A percentile compares a stretch with the other conserved stretches of the same genome.
Evolutionary conservation across 2,797 vertebrate species (phyloP).

Genomic region (Enteromius argenteus): DNA sequence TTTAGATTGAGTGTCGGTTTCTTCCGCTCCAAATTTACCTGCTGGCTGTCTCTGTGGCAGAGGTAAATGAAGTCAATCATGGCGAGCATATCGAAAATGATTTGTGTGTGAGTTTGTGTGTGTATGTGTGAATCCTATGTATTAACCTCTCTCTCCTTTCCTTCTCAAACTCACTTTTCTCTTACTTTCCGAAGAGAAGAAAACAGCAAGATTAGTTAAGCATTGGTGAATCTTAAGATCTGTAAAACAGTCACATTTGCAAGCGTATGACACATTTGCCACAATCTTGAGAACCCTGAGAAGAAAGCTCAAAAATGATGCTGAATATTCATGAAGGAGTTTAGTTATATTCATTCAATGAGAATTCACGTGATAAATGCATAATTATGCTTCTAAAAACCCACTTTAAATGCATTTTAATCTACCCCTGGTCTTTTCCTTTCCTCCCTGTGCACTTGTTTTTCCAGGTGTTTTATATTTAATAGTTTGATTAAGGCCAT

Average conservation of each 20-base stretch:
- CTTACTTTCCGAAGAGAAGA: constrained; percentile 7
- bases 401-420: not conserved
- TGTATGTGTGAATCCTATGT: not conserved
- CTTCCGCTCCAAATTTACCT: not conserved
- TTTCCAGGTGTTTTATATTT: not conserved
- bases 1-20: constrained; percentile 32
- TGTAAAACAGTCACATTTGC: constrained; percentile 11
- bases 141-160: constrained; percentile 9
- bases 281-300: not conserved
- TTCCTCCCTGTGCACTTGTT: not conserved
- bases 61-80: constrained; percentile 39
- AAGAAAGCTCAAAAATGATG: not conserved
- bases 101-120: not conserved
- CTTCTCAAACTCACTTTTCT: not conserved
- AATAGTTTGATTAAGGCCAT: constrained; percentile 31
- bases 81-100: not conserved
- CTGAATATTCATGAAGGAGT: constrained; percentile 10
- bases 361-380: constrained; percentile 7
- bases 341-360: not conserved
- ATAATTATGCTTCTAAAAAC: not conserved
- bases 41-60: constrained; percentile 24
- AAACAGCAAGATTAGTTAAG: constrained; percentile 7
- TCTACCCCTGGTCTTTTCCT: not conserved
- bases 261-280: not conserved
- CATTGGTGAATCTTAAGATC: not conserved